Base-by-base conservation (phyloP, 2,888 invertebrate species). In the Liodrosophila aerea region DNA sequence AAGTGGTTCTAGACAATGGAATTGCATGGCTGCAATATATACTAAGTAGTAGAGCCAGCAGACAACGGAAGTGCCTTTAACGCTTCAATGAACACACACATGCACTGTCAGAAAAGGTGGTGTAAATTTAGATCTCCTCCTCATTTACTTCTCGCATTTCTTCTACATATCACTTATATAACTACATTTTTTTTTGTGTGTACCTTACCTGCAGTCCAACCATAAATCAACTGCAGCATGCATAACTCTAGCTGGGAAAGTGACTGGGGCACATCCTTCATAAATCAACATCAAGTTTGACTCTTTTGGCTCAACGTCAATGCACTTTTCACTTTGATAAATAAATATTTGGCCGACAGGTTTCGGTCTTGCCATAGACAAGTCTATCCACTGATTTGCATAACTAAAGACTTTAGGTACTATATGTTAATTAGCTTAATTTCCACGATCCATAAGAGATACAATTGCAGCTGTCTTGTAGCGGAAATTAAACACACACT, bases 391-490 rank as follows among this genome's bases (percentile, higher is more conserved):
- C 52, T 44, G 30, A 70, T 72, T 72, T 62, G 49, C 67, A 60
- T 58, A 61, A 61, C 18, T 7, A n/a, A 22, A 36, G 27, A 22
- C 36, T 41, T 34, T 16, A 27, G 1, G 37, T 41, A 52, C 11
- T 53, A 13, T 68, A 84, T 78, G 82, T 63, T 76, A 85, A 85
- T 86, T 86, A 82, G 71, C 85, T 76, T 46, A 46, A 71, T 76
- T 86, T 86, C 85, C 86, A 83, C 76, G 86, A 76, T 82, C 72
- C 67, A 82, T 64, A 76, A 82, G 77, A 77, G 69, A 67, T 67
- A 83, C 85, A 85, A 80, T 67, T 83, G 85, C 60, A 60, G 43
- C 52, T 16, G 50, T 11, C 50, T 18, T 36, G 15, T 45, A 53
- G 80, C 86, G 84, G 86, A 83, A 76, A 69, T 46, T 50, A 45